phyloP scores from a whole-genome alignment of 2,113 vertebrate species.

The Sialia sialis region DNA sequence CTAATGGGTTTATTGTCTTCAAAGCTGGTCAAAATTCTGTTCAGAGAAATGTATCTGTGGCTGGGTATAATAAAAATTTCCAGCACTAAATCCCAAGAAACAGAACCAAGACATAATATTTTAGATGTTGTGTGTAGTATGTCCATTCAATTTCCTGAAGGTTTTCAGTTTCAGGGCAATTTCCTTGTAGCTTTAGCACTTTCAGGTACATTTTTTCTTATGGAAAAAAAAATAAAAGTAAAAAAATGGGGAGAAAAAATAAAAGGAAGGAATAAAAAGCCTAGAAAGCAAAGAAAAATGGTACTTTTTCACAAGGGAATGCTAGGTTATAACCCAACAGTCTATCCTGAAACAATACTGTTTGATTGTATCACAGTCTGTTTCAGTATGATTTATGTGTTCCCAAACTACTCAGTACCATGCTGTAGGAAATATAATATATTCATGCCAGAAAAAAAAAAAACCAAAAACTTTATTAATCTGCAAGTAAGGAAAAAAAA shows the following conservation, averaged over 20 bases:
- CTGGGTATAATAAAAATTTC: neutral
- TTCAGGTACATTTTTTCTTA: slow-evolving; percentile 44
- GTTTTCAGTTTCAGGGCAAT: slow-evolving; percentile 71
- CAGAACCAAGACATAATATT: slow-evolving; percentile 21
- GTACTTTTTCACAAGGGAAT: slow-evolving; percentile 30
- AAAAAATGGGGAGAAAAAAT: no score
- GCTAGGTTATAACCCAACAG: slow-evolving; percentile 8
- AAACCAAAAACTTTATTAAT: neutral
- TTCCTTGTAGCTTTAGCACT: slow-evolving; percentile 63
- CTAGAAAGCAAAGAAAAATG: slow-evolving; percentile 38
- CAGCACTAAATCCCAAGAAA: slow-evolving; percentile 36
- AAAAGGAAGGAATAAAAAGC: neutral
- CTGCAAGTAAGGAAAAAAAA: neutral
- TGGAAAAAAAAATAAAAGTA: neutral
- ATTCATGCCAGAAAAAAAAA: slow-evolving; percentile 34
- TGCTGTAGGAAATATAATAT: neutral
- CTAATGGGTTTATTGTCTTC: neutral
- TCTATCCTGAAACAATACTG: slow-evolving; percentile 8
- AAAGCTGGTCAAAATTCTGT: neutral
- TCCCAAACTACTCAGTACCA: slow-evolving; percentile 1
- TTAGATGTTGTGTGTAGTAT: slow-evolving; percentile 8
- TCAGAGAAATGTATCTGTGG: neutral
- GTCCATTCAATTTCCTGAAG: slow-evolving; percentile 69
- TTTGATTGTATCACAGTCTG: slow-evolving; percentile 40
- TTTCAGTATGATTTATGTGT: slow-evolving; percentile 41